Conservation (phyloP, 2,797 vertebrate species). For the Diplodus sargus region DNA sequence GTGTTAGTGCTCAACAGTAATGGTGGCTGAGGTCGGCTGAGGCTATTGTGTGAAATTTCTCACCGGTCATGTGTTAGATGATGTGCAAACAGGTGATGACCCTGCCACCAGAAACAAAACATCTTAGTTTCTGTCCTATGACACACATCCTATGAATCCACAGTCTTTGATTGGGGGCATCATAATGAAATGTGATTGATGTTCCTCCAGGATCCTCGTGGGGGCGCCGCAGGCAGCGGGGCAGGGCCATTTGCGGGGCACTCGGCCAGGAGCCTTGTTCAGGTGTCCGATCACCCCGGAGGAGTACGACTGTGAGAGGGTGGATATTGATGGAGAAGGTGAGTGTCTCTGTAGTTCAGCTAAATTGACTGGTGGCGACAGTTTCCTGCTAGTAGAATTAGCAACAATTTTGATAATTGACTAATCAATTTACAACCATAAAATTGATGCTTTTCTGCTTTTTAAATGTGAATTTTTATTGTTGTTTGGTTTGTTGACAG, state of each 20-base stretch:
- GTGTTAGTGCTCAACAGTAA: conserved; percentile 11
- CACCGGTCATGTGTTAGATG: conserved; percentile 5
- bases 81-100: conserved; percentile 18
- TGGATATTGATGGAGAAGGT: conserved; percentile 92
- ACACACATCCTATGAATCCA: not conserved
- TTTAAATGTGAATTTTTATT: no score
- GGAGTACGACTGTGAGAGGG: conserved; percentile 89
- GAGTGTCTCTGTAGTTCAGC: conserved; percentile 31
- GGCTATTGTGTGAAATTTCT: conserved; percentile 1
- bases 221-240: conserved; percentile 92
- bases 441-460: no score
- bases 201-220: conserved; percentile 88
- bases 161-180: not conserved
- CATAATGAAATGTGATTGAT: not conserved
- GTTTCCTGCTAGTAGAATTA: no score
- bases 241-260: conserved; percentile 83
- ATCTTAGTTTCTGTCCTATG: not conserved
- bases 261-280: conserved; percentile 91
- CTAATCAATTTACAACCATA: no score
- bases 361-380: no score
- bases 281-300: conserved; percentile 91
- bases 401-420: no score
- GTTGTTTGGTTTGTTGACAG: no score
- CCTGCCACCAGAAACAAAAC: not conserved
- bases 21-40: conserved; percentile 11